Evolutionary conservation across 2,113 vertebrate species (phyloP), one percentile per base, ranked within the genome.

Genomic region (Pseudorasbora parva): DNA sequence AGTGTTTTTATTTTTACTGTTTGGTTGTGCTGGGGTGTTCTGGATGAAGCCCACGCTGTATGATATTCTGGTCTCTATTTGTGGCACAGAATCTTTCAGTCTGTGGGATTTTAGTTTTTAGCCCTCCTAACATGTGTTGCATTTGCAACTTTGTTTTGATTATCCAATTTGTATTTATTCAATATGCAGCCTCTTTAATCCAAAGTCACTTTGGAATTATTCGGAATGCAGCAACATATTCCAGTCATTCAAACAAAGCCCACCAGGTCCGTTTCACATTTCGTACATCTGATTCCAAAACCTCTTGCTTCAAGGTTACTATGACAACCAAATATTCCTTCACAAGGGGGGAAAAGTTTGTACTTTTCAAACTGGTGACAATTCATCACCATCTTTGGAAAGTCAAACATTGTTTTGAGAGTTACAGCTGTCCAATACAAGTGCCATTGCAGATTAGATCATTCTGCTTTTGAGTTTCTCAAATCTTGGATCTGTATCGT

Each of bases 311-410:
- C 12, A 4, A 27, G 12, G 76, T 60, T 62, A 78, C 82, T 21
- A 56, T 78, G 59, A 66, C 49, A 84, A 57, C 60, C 60, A 84
- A 84, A 78, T 15, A 78, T 78, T 51, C 60, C 27, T 62, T 23
- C 59, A 78, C 10, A 62, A n/a, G 57, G 23, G 41, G 17, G 30
- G 3, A 30, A 30, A 30, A 30, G 1, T 30, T 60, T 37, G 8
- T 78, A 23, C 23, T 73, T 78, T 25, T 43, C 8, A 4, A 49
- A 1, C 8, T 30, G 45, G 59, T 19, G 62, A 66, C 60, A 30
- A 66, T 66, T 66, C 3, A 66, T 80, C 78, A 66, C 9, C 23
- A 5, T 60, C 43, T 79, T 62, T 30, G 60, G 60, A 80, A 66
- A 80, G 59, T 21, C 60, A 80, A 66, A 80, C 60, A 80, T 49